Evolutionary conservation across 2,888 invertebrate genomes (phyloP).

Genomic region (Ochropacha duplaris): DNA sequence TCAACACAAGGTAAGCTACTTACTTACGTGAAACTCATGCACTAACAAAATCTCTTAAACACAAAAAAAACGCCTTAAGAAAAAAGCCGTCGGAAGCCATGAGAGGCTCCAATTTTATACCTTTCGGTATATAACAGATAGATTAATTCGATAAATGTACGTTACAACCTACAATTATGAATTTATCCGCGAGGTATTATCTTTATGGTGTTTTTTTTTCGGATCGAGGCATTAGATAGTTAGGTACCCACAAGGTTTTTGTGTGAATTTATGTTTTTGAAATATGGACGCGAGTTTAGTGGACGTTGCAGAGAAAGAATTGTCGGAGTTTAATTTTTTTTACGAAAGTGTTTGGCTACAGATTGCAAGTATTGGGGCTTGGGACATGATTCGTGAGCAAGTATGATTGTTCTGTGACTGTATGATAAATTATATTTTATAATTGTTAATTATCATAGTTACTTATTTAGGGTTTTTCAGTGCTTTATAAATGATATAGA

Average conservation of each 20-base stretch:
- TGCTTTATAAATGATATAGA: no score
- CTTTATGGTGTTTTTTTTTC: constrained; percentile 21
- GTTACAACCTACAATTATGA: constrained; percentile 62
- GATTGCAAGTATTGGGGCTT: no score
- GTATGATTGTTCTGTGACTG: no score
- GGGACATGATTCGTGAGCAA: no score
- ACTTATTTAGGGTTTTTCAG: no score
- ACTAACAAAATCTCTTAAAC: background rate
- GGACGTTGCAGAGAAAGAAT: background rate
- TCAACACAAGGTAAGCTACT: background rate
- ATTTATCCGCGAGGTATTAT: constrained; percentile 52
- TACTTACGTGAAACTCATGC: no score
- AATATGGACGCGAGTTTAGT: background rate
- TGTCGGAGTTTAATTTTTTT: background rate
- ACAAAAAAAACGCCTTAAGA: constrained; percentile 11
- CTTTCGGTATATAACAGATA: constrained; percentile 47
- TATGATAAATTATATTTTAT: no score
- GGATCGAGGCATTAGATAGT: background rate
- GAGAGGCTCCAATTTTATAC: constrained; percentile 31
- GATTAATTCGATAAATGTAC: constrained; percentile 72
- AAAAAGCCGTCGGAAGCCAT: constrained; percentile 48
- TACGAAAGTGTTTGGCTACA: no score
- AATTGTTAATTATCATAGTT: no score
- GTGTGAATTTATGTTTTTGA: constrained; percentile 2
- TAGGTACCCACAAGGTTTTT: background rate